Evolutionary conservation across 1,140 invertebrate genomes (phyloP).

Genomic region (Bombus impatiens): DNA sequence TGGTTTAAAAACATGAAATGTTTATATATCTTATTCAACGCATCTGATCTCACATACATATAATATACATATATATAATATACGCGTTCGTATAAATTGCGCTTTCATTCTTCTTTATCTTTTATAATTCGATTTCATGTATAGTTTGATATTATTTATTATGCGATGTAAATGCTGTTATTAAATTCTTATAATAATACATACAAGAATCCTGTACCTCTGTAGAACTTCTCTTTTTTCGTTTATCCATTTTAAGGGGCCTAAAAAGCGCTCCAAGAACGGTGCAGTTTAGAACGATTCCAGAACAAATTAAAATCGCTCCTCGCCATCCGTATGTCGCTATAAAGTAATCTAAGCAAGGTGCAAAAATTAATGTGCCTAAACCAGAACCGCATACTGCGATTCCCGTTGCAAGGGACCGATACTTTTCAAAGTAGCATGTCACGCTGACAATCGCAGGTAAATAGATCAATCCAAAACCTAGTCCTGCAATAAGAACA

Average conservation of each 20-base stretch:
- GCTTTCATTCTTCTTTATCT: too few relatives aligned
- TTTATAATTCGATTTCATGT: neutral
- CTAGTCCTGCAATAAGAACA: constrained; percentile 86
- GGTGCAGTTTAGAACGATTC: constrained; percentile 91
- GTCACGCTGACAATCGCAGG: constrained; percentile 97
- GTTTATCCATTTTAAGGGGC: constrained; percentile 83
- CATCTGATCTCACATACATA: neutral
- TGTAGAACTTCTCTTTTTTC: constrained; percentile 4
- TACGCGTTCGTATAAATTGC: neutral
- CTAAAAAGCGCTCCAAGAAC: constrained; percentile 93
- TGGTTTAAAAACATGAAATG: neutral
- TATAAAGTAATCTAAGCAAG: constrained; percentile 88
- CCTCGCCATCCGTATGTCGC: constrained; percentile 87
- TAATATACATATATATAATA: neutral
- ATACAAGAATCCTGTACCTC: constrained; percentile 49
- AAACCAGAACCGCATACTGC: constrained; percentile 97
- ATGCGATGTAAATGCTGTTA: neutral
- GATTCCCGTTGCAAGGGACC: constrained; percentile 96
- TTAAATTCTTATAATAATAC: constrained; percentile 21
- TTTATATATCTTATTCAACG: neutral
- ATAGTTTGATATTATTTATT: neutral
- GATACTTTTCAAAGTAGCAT: constrained; percentile 95
- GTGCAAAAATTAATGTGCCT: constrained; percentile 92
- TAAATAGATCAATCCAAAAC: constrained; percentile 96
- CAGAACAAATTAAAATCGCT: constrained; percentile 91